Evolutionary conservation across 23 tunicate species (phyloP), one percentile per base, ranked within the genome.

Genomic region (Trididemnum nubilum): DNA sequence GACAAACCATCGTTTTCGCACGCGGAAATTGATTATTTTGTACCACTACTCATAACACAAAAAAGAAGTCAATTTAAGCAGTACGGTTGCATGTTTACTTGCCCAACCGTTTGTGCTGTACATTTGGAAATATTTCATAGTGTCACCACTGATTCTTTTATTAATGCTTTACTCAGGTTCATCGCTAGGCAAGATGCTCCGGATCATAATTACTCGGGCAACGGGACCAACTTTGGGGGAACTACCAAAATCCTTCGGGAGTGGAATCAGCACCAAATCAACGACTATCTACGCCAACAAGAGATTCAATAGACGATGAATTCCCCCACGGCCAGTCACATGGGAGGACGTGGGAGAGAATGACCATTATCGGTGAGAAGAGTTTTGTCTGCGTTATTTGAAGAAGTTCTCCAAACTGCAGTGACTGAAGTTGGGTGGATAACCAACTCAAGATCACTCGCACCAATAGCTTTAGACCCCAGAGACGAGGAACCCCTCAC

Each of bases 251-350:
- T 61, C n/a, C 26, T 61, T 3, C 26, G 29, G 29, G 26, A 61
- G 29, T 61, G 67, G 67, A 61, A 61, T 24, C 67, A 12, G 67
- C 25, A 15, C 5, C 67, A 61, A n/a, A 61, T 61, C 22, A 24
- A 61, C 4, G 5, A 15, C 29, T 61, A 61, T n/a, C 29, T 61
- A n/a, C 22, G 26, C 26, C 67, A 61, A n/a, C 67, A 24, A 21
- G 67, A 61, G n/a, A 24, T 61, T 21, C 67, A 61, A 24, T 61
- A 26, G 67, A 61, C 25, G 5, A 12, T 61, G 5, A 61, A 61
- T 61, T 26, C 67, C 26, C 67, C 67, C 67, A 61, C 26, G 26
- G 67, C 67, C 29, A 61, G 67, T 26, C 67, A 61, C 67, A 61
- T 61, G 67, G 67, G 67, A 61, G 67, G 67, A 49, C 15, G 12